phyloP scores from a whole-genome alignment of 2,888 invertebrate species.

The Melanargia galathea region DNA sequence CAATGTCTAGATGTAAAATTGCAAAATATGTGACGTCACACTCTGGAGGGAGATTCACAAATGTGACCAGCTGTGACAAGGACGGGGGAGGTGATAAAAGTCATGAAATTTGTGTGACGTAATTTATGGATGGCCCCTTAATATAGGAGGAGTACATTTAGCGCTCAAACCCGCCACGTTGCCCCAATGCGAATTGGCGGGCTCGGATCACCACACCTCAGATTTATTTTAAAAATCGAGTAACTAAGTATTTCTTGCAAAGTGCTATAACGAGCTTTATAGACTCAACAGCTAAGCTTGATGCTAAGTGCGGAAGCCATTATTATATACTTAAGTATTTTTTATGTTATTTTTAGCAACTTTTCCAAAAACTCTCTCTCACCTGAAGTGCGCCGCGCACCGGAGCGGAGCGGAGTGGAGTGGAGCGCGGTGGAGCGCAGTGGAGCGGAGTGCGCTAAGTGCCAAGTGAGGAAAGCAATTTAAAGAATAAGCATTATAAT shows the following conservation, averaged over 20 bases:
- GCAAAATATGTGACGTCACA: too few relatives aligned
- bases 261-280: not conserved
- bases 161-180: too few relatives aligned
- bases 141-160: too few relatives aligned
- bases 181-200: too few relatives aligned
- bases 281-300: not conserved
- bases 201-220: too few relatives aligned
- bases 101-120: too few relatives aligned
- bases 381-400: slow-evolving; percentile 32
- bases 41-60: too few relatives aligned
- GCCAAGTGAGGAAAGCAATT: slow-evolving; percentile 37
- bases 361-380: slow-evolving; percentile 23
- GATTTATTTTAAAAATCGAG: not conserved
- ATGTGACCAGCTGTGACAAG: too few relatives aligned
- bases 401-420: slow-evolving; percentile 2
- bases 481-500: slow-evolving; percentile 63
- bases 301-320: slow-evolving; percentile 4
- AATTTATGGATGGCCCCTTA: too few relatives aligned
- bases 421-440: slow-evolving; percentile 14
- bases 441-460: slow-evolving; percentile 28
- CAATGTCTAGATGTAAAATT: too few relatives aligned
- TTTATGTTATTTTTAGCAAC: slow-evolving; percentile 5
- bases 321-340: too few relatives aligned
- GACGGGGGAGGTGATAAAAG: too few relatives aligned
- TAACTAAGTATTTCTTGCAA: not conserved